Percentiles rank a stretch among this genome's conserved stretches.
Evolutionary conservation across 2,113 vertebrate species (phyloP).

Genomic region (Garra rufa): DNA sequence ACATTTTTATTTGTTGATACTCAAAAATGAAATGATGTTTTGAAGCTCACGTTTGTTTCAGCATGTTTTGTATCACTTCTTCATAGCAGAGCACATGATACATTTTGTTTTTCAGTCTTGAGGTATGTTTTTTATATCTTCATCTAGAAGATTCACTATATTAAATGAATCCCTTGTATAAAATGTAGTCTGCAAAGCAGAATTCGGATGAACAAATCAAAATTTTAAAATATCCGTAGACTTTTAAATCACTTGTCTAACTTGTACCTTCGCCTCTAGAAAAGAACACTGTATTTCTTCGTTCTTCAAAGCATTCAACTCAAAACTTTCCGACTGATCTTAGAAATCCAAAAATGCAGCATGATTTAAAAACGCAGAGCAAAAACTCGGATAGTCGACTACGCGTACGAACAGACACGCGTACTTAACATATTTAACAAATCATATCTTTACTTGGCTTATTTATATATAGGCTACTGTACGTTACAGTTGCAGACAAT

Average conservation of each 20-base stretch:
- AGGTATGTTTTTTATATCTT: neutral
- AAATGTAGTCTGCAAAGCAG: too few relatives aligned
- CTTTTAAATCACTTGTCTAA: neutral
- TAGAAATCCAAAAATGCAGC: neutral
- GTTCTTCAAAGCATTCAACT: too few relatives aligned
- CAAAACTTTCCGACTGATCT: neutral
- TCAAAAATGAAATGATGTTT: neutral
- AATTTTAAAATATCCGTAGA: neutral
- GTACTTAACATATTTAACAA: neutral
- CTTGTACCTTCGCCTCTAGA: neutral
- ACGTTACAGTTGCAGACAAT: neutral
- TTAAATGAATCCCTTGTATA: neutral
- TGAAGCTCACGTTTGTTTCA: neutral
- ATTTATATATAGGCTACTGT: neutral
- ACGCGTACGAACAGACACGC: too few relatives aligned
- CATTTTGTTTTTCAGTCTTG: neutral
- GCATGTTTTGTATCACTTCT: conserved; percentile 76
- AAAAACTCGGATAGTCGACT: too few relatives aligned
- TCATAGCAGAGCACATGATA: neutral
- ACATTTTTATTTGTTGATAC: neutral
- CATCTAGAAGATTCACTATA: neutral
- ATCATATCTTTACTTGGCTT: neutral
- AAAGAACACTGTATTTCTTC: neutral
- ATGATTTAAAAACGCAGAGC: neutral
- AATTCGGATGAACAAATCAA: neutral